Conservation (phyloP, 2,888 invertebrate species). For the Deilephila porcellus region DNA sequence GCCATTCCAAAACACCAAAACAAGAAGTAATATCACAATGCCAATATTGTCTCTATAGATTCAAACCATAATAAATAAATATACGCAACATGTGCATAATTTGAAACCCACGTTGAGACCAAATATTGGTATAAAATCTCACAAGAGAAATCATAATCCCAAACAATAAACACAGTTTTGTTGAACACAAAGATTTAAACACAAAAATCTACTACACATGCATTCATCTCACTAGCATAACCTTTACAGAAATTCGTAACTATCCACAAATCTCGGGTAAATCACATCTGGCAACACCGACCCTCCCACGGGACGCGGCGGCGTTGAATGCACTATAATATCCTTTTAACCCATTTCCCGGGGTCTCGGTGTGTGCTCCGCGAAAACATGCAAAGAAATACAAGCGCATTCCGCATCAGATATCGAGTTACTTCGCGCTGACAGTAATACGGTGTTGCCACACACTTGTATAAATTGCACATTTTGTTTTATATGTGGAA, state of each 20-base stretch:
- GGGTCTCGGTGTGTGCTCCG: neutral
- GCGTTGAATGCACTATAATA: slow-evolving; percentile 20
- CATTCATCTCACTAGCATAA: neutral
- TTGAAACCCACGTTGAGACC: too few relatives aligned
- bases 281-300: neutral
- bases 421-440: neutral
- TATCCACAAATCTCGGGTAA: neutral
- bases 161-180: too few relatives aligned
- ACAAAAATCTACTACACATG: neutral
- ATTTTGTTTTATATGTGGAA: too few relatives aligned
- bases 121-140: too few relatives aligned
- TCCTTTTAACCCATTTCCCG: slow-evolving; percentile 13
- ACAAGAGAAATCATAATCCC: too few relatives aligned
- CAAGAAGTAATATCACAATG: too few relatives aligned
- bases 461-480: neutral
- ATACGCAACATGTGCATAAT: too few relatives aligned
- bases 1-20: too few relatives aligned
- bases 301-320: neutral
- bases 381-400: neutral
- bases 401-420: neutral
- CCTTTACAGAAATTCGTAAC: neutral
- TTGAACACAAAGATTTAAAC: too few relatives aligned
- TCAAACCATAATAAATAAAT: too few relatives aligned
- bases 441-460: slow-evolving; percentile 3
- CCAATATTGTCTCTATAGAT: too few relatives aligned